phyloP scores from a whole-genome alignment of 2,113 vertebrate genomes.

The Danio rerio region GRCz12tu NC_133187.1:24571501-24572000 shows the following conservation, averaged over 20 bases:
- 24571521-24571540: constrained; percentile 21
- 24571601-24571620: constrained; percentile 58
- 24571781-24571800: background rate
- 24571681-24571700: background rate
- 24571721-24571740: background rate
- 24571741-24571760: background rate
- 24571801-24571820: background rate
- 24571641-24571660: background rate
- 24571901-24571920: background rate
- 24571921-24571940: constrained; percentile 23
- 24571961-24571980: constrained; percentile 43
- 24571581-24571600: constrained; percentile 50
- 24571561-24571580: constrained; percentile 63
- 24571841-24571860: background rate
- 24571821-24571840: too few relatives aligned
- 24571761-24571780: background rate
- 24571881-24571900: background rate
- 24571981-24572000: constrained; percentile 26
- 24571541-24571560: constrained; percentile 20
- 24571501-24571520: constrained; percentile 18
- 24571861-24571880: background rate
- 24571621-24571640: constrained; percentile 11
- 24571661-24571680: constrained; percentile 6
- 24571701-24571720: background rate
- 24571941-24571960: constrained; percentile 18